Conservation (phyloP, 2,888 invertebrate species). For the Lissonota sp. region DNA sequence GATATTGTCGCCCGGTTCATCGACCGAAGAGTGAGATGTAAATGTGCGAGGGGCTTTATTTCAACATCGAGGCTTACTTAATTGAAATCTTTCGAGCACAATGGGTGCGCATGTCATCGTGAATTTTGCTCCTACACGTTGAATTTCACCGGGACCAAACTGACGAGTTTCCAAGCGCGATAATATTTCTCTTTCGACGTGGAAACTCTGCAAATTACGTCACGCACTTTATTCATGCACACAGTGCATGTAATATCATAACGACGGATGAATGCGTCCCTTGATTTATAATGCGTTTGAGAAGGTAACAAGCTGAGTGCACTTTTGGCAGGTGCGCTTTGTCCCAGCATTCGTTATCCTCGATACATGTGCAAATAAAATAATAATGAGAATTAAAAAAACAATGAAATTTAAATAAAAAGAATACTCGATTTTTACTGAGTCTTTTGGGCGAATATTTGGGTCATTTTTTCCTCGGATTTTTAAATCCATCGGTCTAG, state of each 20-base stretch:
- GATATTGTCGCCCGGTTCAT: too few species aligned
- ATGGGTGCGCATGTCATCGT: neutral
- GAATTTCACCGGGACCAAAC: neutral
- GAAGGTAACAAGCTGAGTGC: constrained; percentile 5
- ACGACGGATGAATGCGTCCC: neutral
- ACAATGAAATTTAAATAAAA: too few species aligned
- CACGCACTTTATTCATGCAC: too few species aligned
- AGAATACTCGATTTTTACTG: too few species aligned
- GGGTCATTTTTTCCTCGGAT: too few species aligned
- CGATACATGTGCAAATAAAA: too few species aligned
- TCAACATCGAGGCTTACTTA: neutral
- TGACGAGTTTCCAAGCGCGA: neutral
- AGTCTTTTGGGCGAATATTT: too few species aligned
- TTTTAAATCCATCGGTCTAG: too few species aligned
- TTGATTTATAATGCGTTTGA: constrained; percentile 23
- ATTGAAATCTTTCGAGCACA: neutral
- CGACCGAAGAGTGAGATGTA: too few species aligned
- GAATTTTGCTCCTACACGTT: neutral
- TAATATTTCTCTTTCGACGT: neutral
- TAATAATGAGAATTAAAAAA: too few species aligned
- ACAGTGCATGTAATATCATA: neutral
- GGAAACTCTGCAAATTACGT: too few species aligned
- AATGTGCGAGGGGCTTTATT: neutral
- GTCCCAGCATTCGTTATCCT: too few species aligned
- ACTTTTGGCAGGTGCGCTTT: neutral